These are phyloP conservation scores for Sternotherus odoratus DNA, from an alignment of 2,797 vertebrate genomes.

Conservation along the genomic window DNA sequence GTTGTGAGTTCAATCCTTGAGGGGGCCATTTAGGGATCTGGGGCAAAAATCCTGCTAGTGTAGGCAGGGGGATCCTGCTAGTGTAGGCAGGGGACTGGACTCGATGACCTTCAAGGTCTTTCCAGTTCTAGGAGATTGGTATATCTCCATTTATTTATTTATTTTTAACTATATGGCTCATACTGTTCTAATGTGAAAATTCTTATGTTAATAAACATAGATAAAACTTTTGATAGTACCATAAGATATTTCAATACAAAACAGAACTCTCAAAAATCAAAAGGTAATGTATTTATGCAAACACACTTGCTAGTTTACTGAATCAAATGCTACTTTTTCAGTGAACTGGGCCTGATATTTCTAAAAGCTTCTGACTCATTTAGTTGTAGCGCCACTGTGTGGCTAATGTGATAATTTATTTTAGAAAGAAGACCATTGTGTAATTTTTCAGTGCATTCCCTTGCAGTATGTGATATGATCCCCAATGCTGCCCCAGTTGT, in stretches of 20 bases:
- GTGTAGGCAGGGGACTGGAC: too few species aligned
- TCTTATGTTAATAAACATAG: neutral
- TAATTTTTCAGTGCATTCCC: neutral
- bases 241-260: neutral
- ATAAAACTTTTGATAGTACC: neutral
- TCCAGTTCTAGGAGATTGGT: too few species aligned
- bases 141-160: too few species aligned
- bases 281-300: neutral
- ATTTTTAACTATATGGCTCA: neutral
- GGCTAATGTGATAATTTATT: slow-evolving; percentile 39
- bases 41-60: too few species aligned
- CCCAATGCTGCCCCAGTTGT: neutral
- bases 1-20: too few species aligned
- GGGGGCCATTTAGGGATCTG: too few species aligned
- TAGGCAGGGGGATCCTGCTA: too few species aligned
- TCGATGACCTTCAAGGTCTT: too few species aligned
- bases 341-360: neutral
- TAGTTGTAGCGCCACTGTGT: slow-evolving; percentile 71
- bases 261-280: neutral
- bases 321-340: neutral
- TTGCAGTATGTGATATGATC: neutral
- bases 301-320: neutral
- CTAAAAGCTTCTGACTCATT: slow-evolving; percentile 42
- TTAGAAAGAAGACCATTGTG: neutral
- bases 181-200: neutral